Evolutionary conservation across 2,113 vertebrate genomes (phyloP).

Genomic region (Acanthochromis polyacanthus): DNA sequence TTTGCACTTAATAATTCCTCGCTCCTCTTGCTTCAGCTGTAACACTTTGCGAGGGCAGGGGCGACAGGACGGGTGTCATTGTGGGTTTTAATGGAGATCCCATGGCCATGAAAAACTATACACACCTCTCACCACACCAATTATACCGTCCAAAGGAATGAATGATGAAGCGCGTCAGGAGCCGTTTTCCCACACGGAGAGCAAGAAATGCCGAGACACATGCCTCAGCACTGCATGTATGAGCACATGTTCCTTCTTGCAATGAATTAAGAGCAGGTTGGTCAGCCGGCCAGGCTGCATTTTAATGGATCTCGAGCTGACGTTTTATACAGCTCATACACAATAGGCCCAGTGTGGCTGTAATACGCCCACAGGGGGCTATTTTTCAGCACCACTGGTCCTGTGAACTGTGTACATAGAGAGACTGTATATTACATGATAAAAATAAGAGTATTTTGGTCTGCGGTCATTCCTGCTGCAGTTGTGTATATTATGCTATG

Average conservation of each 20-base stretch:
- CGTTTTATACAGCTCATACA: constrained; percentile 61
- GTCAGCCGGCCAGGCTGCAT: constrained; percentile 44
- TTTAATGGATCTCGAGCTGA: constrained; percentile 68
- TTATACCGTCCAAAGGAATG: constrained; percentile 42
- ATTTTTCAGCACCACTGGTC: constrained; percentile 56
- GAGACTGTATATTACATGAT: constrained; percentile 47
- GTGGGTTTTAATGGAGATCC: constrained; percentile 56
- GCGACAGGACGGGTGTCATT: constrained; percentile 20
- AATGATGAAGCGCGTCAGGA: constrained; percentile 45
- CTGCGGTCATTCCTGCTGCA: constrained; percentile 28
- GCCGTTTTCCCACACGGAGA: background rate
- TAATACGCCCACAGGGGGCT: constrained; percentile 60
- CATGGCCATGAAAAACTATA: constrained; percentile 24
- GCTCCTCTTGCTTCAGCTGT: constrained; percentile 25
- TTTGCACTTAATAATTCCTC: constrained; percentile 58
- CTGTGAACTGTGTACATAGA: constrained; percentile 39
- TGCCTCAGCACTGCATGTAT: constrained; percentile 27
- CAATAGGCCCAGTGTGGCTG: constrained; percentile 68
- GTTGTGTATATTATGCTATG: constrained; percentile 48
- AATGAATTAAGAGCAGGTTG: constrained; percentile 50
- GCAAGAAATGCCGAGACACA: constrained; percentile 3
- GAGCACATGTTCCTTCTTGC: constrained; percentile 50
- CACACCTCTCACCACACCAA: constrained; percentile 39
- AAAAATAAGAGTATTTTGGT: constrained; percentile 54
- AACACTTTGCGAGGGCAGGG: constrained; percentile 9